These are phyloP conservation scores for Thalassaphorura encarpata DNA, from an alignment of 1,140 invertebrate genomes.

Conservation along the genomic window DNA sequence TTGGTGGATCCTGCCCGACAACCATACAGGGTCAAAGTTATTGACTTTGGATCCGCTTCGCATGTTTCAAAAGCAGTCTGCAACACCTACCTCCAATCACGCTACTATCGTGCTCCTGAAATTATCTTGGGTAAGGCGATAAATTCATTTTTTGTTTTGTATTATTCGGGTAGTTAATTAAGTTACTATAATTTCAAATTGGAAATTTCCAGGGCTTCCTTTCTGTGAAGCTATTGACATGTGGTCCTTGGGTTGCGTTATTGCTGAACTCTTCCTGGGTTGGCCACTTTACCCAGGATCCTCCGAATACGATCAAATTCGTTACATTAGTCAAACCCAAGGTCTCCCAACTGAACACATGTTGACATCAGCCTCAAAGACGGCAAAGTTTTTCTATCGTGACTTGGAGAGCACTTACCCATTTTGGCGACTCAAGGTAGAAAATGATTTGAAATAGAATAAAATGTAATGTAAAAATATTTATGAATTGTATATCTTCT, in stretches of 20 bases:
- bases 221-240: conserved; percentile 99
- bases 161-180: background rate
- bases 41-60: conserved; percentile 98
- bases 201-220: conserved; percentile 53
- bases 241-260: conserved; percentile 99
- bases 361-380: conserved; percentile 98
- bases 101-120: conserved; percentile 98
- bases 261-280: conserved; percentile 96
- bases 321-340: conserved; percentile 81
- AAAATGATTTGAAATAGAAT: too few relatives aligned
- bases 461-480: too few relatives aligned
- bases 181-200: background rate
- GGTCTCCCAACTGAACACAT: conserved; percentile 95
- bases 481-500: conserved; percentile 14
- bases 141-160: conserved; percentile 17
- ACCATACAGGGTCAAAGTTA: conserved; percentile 95
- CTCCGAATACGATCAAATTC: conserved; percentile 99
- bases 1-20: conserved; percentile 93
- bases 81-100: conserved; percentile 97
- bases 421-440: conserved; percentile 86
- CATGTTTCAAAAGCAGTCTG: conserved; percentile 99
- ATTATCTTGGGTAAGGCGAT: conserved; percentile 72
- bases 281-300: conserved; percentile 99
- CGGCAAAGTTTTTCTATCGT: conserved; percentile 95
- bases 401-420: conserved; percentile 94